Base-by-base conservation (phyloP, 2,113 vertebrate genomes). In the Poeciliopsis turrubarensis region DNA sequence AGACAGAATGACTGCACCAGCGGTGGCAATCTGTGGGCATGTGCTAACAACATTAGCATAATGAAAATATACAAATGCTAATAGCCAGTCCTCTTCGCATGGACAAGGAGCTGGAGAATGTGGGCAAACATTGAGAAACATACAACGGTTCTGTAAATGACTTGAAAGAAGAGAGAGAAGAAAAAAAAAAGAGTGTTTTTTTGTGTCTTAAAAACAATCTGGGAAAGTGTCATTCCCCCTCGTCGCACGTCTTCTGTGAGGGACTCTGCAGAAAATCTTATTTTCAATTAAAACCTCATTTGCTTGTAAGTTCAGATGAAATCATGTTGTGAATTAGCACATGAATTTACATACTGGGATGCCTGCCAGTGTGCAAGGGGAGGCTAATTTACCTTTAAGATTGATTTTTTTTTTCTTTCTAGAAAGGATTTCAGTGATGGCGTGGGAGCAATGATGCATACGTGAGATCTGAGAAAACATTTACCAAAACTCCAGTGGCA, bases 241-340 rank as follows among this genome's bases (percentile, higher is more conserved):
- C 90, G 95, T 94, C 91, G 94, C 95, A 95, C 95, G 90, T 96
- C 95, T 96, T 96, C 94, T 94, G 95, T 91, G 96, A 96, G 96
- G 97, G 95, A 95, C 95, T 75, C 82, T 95, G 93, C 93, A 95
- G 94, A 96, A 95, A 96, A 96, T 95, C 95, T 97, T 95, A 95
- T 96, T 98, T 98, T 98, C 97, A 98, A 98, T 99, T 99, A 97
- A 97, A 97, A 97, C 96, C 96, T 96, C 96, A 99, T 99, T 98
- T 97, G 95, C 96, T 96, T 95, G 94, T 94, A 97, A 97, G 96
- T 96, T 96, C 95, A 97, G 96, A 96, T 96, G 96, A 98, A 98
- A 97, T 96, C 96, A 97, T 95, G 97, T 96, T 96, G 95, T 91
- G 96, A 97, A 98, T 98, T 97, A 97, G 96, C 97, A 97, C 96